phyloP scores from a whole-genome alignment of 2,888 invertebrate genomes.

The Raillietiella orientalis region DNA sequence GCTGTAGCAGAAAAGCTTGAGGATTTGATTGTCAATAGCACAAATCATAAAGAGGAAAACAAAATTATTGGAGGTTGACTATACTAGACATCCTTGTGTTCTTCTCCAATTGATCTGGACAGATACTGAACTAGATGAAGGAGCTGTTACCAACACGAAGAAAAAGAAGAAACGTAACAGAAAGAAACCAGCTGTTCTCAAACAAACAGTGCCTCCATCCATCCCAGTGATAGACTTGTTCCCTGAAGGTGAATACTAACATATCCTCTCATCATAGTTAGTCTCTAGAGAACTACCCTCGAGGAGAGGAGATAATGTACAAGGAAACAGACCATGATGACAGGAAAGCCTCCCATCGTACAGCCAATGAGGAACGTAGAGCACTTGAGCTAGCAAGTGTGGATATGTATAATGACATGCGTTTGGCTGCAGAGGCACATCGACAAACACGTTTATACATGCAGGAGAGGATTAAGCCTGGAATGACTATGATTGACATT shows the following conservation, averaged over 20 bases:
- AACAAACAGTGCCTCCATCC: slow-evolving; percentile 54
- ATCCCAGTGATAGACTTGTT: slow-evolving; percentile 54
- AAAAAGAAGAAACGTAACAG: slow-evolving; percentile 8
- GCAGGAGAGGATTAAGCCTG: slow-evolving; percentile 76
- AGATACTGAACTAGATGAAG: slow-evolving; percentile 12
- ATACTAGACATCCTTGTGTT: too few relatives aligned
- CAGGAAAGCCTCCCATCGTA: slow-evolving; percentile 52
- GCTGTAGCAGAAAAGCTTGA: too few relatives aligned
- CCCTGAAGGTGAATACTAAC: slow-evolving; percentile 26
- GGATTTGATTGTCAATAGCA: too few relatives aligned
- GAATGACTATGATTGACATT: slow-evolving; percentile 96
- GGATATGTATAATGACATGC: slow-evolving; percentile 74
- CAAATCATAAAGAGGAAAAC: too few relatives aligned
- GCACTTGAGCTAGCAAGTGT: slow-evolving; percentile 63
- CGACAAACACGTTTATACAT: slow-evolving; percentile 80
- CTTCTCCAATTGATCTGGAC: too few relatives aligned
- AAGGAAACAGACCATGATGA: slow-evolving; percentile 34
- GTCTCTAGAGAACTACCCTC: slow-evolving; percentile 31
- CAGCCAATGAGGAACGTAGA: slow-evolving; percentile 53
- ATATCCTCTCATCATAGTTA: neutral
- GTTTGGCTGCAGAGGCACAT: slow-evolving; percentile 91
- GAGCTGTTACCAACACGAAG: slow-evolving; percentile 15
- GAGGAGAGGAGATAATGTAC: slow-evolving; percentile 67
- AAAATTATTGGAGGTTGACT: too few relatives aligned
- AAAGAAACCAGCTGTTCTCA: slow-evolving; percentile 8